Conservation (phyloP, 1,140 invertebrate species). For the Eciton burchellii region DNA sequence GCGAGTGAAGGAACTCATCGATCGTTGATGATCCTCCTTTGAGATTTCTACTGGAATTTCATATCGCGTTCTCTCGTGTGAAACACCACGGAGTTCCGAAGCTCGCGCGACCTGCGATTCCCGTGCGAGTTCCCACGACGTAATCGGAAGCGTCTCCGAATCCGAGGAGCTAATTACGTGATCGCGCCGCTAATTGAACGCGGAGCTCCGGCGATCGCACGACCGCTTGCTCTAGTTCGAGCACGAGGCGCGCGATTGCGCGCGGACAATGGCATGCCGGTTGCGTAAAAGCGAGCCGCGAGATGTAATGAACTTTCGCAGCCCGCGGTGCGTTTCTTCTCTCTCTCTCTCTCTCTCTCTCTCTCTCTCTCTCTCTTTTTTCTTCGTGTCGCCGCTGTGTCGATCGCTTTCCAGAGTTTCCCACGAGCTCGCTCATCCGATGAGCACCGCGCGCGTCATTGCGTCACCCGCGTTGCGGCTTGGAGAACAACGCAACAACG, state of each 20-base stretch:
- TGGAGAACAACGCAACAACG: not conserved
- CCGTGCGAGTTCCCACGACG: slow-evolving; percentile 26
- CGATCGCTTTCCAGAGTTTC: slow-evolving; percentile 50
- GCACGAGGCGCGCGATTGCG: slow-evolving; percentile 2
- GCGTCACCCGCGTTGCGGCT: slow-evolving; percentile 33
- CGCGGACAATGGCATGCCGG: slow-evolving; percentile 29
- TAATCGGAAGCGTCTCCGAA: slow-evolving; percentile 37
- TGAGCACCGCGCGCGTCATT: slow-evolving; percentile 30
- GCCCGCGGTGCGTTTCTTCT: not conserved
- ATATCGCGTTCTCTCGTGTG: too few relatives aligned
- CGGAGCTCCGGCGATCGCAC: slow-evolving; percentile 19
- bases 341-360: too few relatives aligned
- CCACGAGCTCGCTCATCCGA: slow-evolving; percentile 62
- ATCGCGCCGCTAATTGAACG: slow-evolving; percentile 45
- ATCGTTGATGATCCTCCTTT: not conserved
- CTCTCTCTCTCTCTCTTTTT: too few relatives aligned
- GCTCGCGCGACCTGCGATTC: not conserved
- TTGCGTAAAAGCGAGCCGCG: slow-evolving; percentile 51
- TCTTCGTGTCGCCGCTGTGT: not conserved
- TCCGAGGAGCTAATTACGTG: slow-evolving; percentile 41
- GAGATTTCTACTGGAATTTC: not conserved
- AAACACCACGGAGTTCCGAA: not conserved
- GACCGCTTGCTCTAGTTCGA: slow-evolving; percentile 50
- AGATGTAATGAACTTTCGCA: too few relatives aligned
- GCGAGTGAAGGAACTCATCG: not conserved